Percentiles rank a stretch among this genome's conserved stretches.
Evolutionary conservation across 92 coral and sea anemone species (phyloP).

Genomic region (Epizoanthus illoricatus): DNA sequence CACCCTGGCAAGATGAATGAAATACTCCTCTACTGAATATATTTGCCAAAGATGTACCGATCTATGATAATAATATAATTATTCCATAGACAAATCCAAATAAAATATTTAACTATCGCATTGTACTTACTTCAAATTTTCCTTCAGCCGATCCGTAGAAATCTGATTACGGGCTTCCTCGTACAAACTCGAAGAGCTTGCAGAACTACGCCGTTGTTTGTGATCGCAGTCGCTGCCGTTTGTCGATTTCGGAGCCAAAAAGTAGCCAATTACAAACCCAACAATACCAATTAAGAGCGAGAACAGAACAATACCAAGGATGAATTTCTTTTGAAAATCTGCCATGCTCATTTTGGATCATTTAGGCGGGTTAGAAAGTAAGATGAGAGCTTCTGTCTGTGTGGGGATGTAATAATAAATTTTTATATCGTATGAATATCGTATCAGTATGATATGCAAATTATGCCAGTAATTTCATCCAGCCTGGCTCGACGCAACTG

Average conservation of each 20-base stretch:
- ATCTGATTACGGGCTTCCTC: constrained; percentile 15
- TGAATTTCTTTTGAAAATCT: constrained; percentile 29
- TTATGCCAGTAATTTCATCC: neutral
- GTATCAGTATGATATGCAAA: constrained; percentile 19
- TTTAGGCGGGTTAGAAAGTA: neutral
- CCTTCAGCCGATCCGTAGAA: constrained; percentile 17
- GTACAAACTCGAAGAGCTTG: neutral
- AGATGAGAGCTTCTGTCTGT: no score
- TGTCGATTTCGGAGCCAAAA: constrained; percentile 33
- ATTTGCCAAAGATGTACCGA: no score
- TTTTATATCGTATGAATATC: neutral
- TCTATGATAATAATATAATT: no score
- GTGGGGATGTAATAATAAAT: neutral
- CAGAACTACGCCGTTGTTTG: neutral
- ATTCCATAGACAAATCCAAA: no score
- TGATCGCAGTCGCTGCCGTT: no score
- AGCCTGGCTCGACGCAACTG: neutral
- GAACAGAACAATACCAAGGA: constrained; percentile 16
- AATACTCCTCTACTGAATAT: no score
- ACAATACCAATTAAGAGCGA: constrained; percentile 30
- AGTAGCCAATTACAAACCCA: constrained; percentile 36
- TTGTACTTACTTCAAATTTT: constrained; percentile 29
- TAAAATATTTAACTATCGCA: no score
- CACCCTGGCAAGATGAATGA: no score
- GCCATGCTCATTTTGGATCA: constrained; percentile 7